Evolutionary conservation across 1,140 invertebrate species (phyloP).

Genomic region (Hylaeus anthracinus): DNA sequence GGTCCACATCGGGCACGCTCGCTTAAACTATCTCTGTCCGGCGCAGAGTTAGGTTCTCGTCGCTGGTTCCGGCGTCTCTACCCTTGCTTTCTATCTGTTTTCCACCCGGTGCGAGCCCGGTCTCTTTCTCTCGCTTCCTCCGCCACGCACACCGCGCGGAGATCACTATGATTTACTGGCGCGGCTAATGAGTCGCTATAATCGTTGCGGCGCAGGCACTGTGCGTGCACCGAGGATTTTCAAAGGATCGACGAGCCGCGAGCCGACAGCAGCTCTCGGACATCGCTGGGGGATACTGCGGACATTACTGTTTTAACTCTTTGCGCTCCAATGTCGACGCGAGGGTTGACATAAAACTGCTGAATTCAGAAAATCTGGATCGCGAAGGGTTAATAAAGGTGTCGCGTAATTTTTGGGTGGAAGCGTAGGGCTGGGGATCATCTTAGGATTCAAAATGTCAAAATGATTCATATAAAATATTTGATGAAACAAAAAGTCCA

Average conservation of each 20-base stretch:
- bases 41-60: background rate
- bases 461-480: too few relatives aligned
- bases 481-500: too few relatives aligned
- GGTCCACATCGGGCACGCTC: slow-evolving; percentile 58
- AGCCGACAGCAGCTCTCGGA: background rate
- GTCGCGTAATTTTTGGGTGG: too few relatives aligned
- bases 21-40: slow-evolving; percentile 3
- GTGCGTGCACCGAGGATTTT: slow-evolving; percentile 41
- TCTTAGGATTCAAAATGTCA: too few relatives aligned
- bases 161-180: slow-evolving; percentile 70
- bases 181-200: slow-evolving; percentile 71
- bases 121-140: slow-evolving; percentile 13
- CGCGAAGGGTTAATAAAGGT: slow-evolving; percentile 19
- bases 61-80: background rate
- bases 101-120: slow-evolving; percentile 15
- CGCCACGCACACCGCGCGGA: slow-evolving; percentile 1
- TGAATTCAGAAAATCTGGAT: too few relatives aligned
- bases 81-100: slow-evolving; percentile 33
- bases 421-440: too few relatives aligned
- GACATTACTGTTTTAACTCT: background rate
- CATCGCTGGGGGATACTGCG: background rate
- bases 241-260: slow-evolving; percentile 3
- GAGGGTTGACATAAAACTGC: too few relatives aligned
- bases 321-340: too few relatives aligned
- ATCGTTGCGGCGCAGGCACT: slow-evolving; percentile 40